These are phyloP conservation scores for Urosaurus nigricauda DNA, from an alignment of 2,797 vertebrate genomes.

Conservation along the genomic window DNA sequence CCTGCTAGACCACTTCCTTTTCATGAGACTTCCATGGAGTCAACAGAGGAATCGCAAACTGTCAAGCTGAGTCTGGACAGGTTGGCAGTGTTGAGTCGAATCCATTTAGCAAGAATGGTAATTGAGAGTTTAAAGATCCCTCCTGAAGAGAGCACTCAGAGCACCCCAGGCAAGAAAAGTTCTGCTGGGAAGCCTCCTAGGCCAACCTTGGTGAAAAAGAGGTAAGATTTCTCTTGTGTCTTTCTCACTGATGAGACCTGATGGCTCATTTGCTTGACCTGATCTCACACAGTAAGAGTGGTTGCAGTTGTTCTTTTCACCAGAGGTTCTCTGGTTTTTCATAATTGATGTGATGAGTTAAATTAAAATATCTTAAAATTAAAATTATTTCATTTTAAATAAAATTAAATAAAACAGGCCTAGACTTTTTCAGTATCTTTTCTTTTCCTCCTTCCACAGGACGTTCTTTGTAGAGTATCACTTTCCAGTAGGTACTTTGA, in stretches of 20 bases:
- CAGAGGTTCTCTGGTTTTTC: not conserved
- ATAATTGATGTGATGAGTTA: not conserved
- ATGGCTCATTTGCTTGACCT: rapidly evolving
- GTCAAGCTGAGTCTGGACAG: conserved; percentile 79
- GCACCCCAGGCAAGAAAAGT: conserved; percentile 73
- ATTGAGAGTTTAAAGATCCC: conserved; percentile 84
- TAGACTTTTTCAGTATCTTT: not conserved
- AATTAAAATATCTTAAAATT: not conserved
- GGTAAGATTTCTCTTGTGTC: conserved; percentile 76
- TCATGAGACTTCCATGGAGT: conserved; percentile 20
- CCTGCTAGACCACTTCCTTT: conserved; percentile 56
- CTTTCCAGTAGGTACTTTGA: conserved; percentile 84
- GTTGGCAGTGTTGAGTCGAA: conserved; percentile 80
- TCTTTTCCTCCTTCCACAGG: conserved; percentile 71
- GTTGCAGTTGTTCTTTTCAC: not conserved
- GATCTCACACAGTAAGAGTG: not conserved
- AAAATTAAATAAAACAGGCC: too few relatives aligned
- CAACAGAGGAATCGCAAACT: conserved; percentile 12
- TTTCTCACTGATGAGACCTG: rapidly evolving
- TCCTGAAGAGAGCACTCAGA: conserved; percentile 57
- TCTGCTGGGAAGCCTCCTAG: conserved; percentile 82
- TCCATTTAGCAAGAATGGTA: conserved; percentile 83
- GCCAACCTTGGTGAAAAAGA: conserved; percentile 79
- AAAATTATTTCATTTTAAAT: too few relatives aligned
- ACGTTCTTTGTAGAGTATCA: conserved; percentile 93